Evolutionary conservation across 2,797 vertebrate species (phyloP).

Genomic region (Podargus strigoides): DNA sequence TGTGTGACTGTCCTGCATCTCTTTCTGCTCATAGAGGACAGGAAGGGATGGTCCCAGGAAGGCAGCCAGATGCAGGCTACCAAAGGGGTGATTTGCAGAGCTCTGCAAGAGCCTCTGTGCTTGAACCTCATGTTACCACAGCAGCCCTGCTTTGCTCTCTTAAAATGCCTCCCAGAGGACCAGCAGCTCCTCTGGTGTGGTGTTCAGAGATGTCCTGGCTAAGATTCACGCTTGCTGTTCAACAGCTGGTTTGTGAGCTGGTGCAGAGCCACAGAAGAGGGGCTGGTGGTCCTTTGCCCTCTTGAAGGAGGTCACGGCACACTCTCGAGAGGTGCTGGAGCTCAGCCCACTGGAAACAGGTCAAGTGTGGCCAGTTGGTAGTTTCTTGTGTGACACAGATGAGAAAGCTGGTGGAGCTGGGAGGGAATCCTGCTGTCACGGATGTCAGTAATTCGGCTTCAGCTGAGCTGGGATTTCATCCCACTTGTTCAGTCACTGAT

Average conservation of each 20-base stretch:
- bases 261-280: not conserved
- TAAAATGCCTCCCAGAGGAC: not conserved
- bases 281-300: not conserved
- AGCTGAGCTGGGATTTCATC: not conserved
- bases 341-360: not conserved
- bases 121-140: not conserved
- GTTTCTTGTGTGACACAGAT: not conserved
- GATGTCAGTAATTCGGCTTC: not conserved
- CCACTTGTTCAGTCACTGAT: not conserved
- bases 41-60: not conserved
- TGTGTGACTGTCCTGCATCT: accelerated
- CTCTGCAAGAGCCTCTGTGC: not conserved
- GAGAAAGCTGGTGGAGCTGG: not conserved
- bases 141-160: not conserved
- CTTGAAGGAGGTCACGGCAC: not conserved
- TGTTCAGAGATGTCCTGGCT: accelerated
- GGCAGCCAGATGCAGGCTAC: not conserved
- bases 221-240: not conserved
- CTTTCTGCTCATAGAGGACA: not conserved
- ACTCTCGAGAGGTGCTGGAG: not conserved
- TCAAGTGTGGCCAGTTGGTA: not conserved
- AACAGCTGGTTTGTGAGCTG: accelerated
- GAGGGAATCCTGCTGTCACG: not conserved
- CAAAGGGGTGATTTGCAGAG: not conserved
- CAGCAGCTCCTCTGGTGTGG: not conserved